Evolutionary conservation across 2,113 vertebrate species (phyloP), one percentile per base, ranked within the genome.

Genomic region (Neoarius graeffei): DNA sequence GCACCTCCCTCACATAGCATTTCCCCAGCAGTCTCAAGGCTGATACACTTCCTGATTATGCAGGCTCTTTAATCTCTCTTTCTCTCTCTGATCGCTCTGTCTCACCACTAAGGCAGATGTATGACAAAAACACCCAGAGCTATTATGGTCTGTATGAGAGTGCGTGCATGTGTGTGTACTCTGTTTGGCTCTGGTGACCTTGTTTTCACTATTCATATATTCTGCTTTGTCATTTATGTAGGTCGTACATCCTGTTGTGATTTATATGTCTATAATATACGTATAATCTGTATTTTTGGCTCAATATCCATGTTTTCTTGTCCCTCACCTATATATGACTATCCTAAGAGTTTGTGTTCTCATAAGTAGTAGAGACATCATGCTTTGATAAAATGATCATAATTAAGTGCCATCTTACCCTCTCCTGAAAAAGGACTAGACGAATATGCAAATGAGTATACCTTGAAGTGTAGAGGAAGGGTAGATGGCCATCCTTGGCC

Each of bases 21-120:
- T 59, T 82, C 15, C 59, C 35, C 60, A 20, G 71, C 69, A 80
- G 52, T 85, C 79, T 74, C 66, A 80, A 56, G 23, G 73, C 83
- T 80, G 83, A 64, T 59, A 56, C 76, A 71, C 48, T 77, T 77
- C 74, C 50, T 77, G 81, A 67, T 87, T 85, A 66, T 87, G 73
- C 76, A 60, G 81, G 83, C 48, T 62, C 59, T 81, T 52, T 86
- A 20, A 52, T 82, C 27, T 59, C 27, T 50, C 54, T 27, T 19
- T 74, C 27, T 82, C 52, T 50, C 10, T 14, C 66, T 73, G 35
- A 81, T 73, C 66, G 60, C 20, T 50, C 23, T 74, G 67, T 19
- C 62, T 83, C 25, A 82, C 66, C 27, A 35, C 56, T 81, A 81
- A 60, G 56, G 79, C 54, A 81, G 27, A 11, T 59, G 56, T 60